Base-by-base conservation (phyloP, 2,888 invertebrate genomes). In the Ichneumoninae sp. region DNA sequence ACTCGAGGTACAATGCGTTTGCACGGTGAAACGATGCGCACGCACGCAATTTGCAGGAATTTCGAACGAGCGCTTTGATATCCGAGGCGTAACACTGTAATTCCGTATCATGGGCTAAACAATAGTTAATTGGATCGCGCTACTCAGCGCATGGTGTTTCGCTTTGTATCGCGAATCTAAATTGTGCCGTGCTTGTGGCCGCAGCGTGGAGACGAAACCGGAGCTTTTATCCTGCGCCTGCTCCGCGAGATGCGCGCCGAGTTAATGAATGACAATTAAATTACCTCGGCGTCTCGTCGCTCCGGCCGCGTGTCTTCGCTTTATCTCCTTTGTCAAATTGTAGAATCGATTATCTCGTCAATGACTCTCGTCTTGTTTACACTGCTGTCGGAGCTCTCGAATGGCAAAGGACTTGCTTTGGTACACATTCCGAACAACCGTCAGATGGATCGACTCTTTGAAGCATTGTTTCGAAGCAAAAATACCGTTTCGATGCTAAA, bases 41-140 rank as follows among this genome's bases (percentile, higher is more conserved):
- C 60, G 33, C 74, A 63, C 47, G 74, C 74, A 30, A 74, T 47
- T 63, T 33, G 47, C 30, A 5, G 26, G 74, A 65, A 74, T 74
- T 74, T 47, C 47, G 33, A 33, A 65, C 33, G 30, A 26, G 60
- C 47, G 44, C 44, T 26, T n/a, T 74, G 63, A 47, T 50, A 63
- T 26, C 19, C 40, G 22, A 19, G n/a, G 40, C 16, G 16, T 16
- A 63, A 5, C 13, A 30, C 30, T 16, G 16, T 36, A 70, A 50
- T 70, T 30, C 8, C n/a, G 22, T 69, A 70, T 19, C 30, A 19
- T 40, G 52, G 52, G 16, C 16, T 26, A 70, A 33, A 70, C 70
- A 70, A 73, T 73, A 60, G 63, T 74, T 74, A 74, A 74, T 63
- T 74, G 74, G 63, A 74, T 63, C 50, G n/a, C 50, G 22, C 7